phyloP scores from a whole-genome alignment of 2,888 invertebrate genomes.

The Drosophila rellima region DNA sequence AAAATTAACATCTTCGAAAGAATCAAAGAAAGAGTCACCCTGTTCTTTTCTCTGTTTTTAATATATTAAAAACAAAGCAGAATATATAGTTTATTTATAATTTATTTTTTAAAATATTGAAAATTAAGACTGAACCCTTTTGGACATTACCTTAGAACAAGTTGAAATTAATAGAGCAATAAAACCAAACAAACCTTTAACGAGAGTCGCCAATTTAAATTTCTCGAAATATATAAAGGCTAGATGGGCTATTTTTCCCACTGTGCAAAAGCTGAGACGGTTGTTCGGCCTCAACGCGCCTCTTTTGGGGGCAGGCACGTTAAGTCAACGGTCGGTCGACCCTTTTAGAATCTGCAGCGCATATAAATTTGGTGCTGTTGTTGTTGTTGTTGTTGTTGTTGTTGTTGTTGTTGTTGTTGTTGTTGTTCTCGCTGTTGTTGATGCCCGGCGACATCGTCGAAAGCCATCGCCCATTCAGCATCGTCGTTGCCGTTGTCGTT shows the following conservation, averaged over 20 bases:
- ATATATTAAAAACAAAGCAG: too few relatives aligned
- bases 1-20: background rate
- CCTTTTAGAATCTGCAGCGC: slow-evolving; percentile 81
- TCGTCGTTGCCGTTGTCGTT: slow-evolving; percentile 34
- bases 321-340: slow-evolving; percentile 78
- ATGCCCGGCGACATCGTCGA: slow-evolving; percentile 55
- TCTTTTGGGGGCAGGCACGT: slow-evolving; percentile 65
- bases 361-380: slow-evolving; percentile 73
- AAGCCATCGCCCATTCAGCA: slow-evolving; percentile 33
- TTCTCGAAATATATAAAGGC: background rate
- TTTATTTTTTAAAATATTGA: too few relatives aligned
- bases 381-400: slow-evolving; percentile 23
- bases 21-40: background rate
- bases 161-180: too few relatives aligned
- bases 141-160: too few relatives aligned
- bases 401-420: slow-evolving; percentile 30
- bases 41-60: too few relatives aligned
- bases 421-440: slow-evolving; percentile 32
- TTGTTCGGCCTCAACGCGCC: slow-evolving; percentile 61
- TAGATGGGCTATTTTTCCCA: background rate
- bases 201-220: too few relatives aligned
- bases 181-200: too few relatives aligned
- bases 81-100: too few relatives aligned
- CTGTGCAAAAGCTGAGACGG: background rate
- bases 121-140: too few relatives aligned